A percentile compares a stretch with the other conserved stretches of the same genome.
Evolutionary conservation across 2,888 invertebrate species (phyloP).

Genomic region (Dusona sp.): DNA sequence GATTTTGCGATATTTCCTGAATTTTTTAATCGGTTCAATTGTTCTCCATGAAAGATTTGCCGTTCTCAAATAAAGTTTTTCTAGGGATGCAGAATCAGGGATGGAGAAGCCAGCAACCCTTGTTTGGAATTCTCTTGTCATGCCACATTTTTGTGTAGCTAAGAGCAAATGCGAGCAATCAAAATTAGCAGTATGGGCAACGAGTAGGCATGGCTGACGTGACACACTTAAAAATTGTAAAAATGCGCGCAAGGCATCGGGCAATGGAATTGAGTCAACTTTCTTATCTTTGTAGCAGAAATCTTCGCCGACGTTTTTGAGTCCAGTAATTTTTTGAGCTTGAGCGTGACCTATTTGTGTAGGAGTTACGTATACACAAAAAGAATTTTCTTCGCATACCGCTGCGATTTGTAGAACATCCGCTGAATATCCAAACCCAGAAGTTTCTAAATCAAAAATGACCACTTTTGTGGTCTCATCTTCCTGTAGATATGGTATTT

Average conservation of each 20-base stretch:
- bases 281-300: constrained; percentile 21
- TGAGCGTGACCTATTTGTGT: constrained; percentile 1
- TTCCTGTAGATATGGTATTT: constrained; percentile 14
- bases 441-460: constrained; percentile 38
- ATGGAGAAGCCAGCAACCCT: constrained; percentile 30
- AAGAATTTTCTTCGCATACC: constrained; percentile 10
- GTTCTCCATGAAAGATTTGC: constrained; percentile 22
- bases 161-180: constrained; percentile 27
- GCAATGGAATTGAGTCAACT: constrained; percentile 22
- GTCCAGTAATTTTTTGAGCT: constrained; percentile 35
- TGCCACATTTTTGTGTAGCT: constrained; percentile 16
- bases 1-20: constrained; percentile 23
- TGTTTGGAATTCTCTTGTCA: constrained; percentile 30
- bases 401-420: constrained; percentile 35
- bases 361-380: constrained; percentile 38
- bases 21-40: neutral
- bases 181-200: constrained; percentile 47
- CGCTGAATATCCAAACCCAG: constrained; percentile 2
- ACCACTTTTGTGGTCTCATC: constrained; percentile 3
- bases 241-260: constrained; percentile 36
- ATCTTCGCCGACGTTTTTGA: constrained; percentile 37
- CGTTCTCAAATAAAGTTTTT: constrained; percentile 22
- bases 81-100: neutral
- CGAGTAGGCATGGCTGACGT: constrained; percentile 32
- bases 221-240: constrained; percentile 21